phyloP scores from a whole-genome alignment of 2,113 vertebrate genomes.

The Sakesphorus luctuosus region DNA sequence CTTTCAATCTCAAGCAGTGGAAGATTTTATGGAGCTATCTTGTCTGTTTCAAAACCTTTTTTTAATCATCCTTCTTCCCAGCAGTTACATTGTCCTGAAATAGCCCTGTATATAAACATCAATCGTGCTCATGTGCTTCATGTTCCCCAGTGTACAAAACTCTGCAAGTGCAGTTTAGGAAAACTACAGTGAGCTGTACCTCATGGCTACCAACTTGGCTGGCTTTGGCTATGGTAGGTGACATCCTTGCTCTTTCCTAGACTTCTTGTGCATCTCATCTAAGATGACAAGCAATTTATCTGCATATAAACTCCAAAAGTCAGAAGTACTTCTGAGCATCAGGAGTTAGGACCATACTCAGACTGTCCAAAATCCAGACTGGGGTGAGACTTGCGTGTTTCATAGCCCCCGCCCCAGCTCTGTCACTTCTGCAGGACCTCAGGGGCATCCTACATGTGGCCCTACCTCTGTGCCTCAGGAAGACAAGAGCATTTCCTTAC shows the following conservation, averaged over 20 bases:
- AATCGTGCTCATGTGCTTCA: neutral
- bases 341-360: neutral
- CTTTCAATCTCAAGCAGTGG: neutral
- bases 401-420: neutral
- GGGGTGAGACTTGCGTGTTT: neutral
- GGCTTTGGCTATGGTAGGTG: neutral
- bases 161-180: neutral
- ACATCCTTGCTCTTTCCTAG: neutral
- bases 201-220: neutral
- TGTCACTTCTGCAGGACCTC: neutral
- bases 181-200: neutral
- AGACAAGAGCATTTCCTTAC: neutral
- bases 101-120: neutral
- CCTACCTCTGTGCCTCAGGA: neutral
- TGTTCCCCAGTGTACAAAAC: constrained; percentile 2
- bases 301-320: neutral
- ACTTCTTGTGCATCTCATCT: neutral
- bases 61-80: neutral
- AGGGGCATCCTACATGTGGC: neutral
- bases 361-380: neutral
- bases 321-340: neutral
- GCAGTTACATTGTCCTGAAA: constrained; percentile 24
- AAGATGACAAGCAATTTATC: neutral
- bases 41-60: neutral
- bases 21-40: constrained; percentile 32